Evolutionary conservation across 2,113 vertebrate genomes (phyloP).

Genomic region (Nicator chloris): DNA sequence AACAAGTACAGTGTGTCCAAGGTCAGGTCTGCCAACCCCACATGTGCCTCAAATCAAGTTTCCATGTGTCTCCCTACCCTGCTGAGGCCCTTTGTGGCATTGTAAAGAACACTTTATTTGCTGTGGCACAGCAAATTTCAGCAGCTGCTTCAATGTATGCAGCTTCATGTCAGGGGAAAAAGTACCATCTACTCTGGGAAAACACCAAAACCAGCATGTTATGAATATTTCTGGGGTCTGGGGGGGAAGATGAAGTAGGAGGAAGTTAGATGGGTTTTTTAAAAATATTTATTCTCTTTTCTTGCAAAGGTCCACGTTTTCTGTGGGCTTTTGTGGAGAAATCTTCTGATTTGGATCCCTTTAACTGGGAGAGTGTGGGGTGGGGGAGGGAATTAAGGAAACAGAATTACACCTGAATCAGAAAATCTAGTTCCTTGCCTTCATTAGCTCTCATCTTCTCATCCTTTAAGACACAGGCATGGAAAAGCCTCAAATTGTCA

Average conservation of each 20-base stretch:
- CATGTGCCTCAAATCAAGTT: background rate
- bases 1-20: background rate
- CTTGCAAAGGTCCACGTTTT: background rate
- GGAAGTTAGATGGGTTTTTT: background rate
- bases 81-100: background rate
- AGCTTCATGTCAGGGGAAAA: background rate
- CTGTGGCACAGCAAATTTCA: background rate
- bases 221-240: background rate
- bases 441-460: background rate
- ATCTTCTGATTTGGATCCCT: background rate
- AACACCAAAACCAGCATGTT: background rate
- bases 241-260: background rate
- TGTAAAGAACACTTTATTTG: rapidly evolving
- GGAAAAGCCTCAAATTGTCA: background rate
- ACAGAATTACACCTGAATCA: background rate
- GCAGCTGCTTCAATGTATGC: background rate
- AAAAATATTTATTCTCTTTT: background rate
- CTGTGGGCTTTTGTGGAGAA: background rate
- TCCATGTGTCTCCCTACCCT: background rate
- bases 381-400: background rate
- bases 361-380: background rate
- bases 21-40: background rate
- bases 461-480: background rate
- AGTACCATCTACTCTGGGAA: background rate
- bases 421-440: background rate